Evolutionary conservation across 1,140 invertebrate genomes (phyloP).

Genomic region (Lysiphlebus fabarum): DNA sequence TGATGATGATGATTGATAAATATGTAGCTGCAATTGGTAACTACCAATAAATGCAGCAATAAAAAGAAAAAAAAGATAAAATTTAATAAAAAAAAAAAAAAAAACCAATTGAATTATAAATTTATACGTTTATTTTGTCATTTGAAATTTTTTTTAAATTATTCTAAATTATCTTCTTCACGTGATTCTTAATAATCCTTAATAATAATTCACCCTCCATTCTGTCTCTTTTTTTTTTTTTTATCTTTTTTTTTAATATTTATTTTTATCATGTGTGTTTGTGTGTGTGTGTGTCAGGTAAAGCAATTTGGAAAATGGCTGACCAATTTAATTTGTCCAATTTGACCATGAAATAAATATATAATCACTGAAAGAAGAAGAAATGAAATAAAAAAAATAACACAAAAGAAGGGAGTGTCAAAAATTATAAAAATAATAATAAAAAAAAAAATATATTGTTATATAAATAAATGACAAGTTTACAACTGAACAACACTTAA

Average conservation of each 20-base stretch:
- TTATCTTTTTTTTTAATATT: conserved; percentile 21
- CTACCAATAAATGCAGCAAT: no score
- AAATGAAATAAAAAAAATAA: background rate
- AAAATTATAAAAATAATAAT: no score
- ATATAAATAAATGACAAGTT: no score
- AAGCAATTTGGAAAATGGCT: conserved; percentile 49
- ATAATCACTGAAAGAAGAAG: background rate
- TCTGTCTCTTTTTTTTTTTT: conserved; percentile 16
- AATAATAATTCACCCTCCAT: conserved; percentile 19
- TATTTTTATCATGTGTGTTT: conserved; percentile 23
- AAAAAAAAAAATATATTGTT: no score
- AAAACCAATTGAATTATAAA: no score
- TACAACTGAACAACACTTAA: no score
- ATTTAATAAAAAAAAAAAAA: no score
- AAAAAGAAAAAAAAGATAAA: no score
- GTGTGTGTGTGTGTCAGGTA: conserved; percentile 28
- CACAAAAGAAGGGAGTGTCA: background rate
- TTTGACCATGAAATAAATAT: background rate
- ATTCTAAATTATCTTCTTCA: background rate
- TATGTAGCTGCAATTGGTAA: no score
- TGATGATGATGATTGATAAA: no score
- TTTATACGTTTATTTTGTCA: no score
- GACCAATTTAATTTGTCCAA: conserved; percentile 30
- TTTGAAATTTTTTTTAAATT: background rate
- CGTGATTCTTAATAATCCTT: conserved; percentile 2